Evolutionary conservation across 2,113 vertebrate genomes (phyloP).

Genomic region (Microcebus jonahi): DNA sequence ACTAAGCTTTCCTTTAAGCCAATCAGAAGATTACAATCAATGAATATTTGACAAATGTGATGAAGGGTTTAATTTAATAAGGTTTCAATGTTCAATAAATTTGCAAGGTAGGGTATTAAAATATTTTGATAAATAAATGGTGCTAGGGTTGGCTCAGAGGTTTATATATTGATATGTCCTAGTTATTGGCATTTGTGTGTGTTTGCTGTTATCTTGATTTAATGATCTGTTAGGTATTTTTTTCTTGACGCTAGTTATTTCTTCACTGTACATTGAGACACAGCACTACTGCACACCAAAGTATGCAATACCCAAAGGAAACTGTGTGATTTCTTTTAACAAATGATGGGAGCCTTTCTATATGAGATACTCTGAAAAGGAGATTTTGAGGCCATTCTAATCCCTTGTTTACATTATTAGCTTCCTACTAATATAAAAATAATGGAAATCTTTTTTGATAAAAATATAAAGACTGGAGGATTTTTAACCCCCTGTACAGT

Average conservation of each 20-base stretch:
- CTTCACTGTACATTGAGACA: slow-evolving; percentile 86
- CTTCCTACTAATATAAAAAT: slow-evolving; percentile 83
- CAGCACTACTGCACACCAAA: slow-evolving; percentile 90
- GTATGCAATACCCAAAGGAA: slow-evolving; percentile 88
- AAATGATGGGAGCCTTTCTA: slow-evolving; percentile 83
- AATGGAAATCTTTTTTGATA: slow-evolving; percentile 83
- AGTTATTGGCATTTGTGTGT: slow-evolving; percentile 84
- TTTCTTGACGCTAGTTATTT: slow-evolving; percentile 83
- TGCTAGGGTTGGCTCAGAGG: slow-evolving; percentile 82
- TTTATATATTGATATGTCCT: slow-evolving; percentile 83
- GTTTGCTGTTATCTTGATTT: slow-evolving; percentile 83
- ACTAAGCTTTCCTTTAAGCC: slow-evolving; percentile 68
- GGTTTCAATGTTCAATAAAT: slow-evolving; percentile 77
- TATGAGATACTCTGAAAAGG: slow-evolving; percentile 82
- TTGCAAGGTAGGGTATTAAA: slow-evolving; percentile 80
- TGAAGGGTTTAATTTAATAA: slow-evolving; percentile 76
- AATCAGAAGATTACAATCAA: slow-evolving; percentile 77
- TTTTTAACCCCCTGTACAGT: slow-evolving; percentile 85
- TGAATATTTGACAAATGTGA: slow-evolving; percentile 78
- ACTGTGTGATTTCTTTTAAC: slow-evolving; percentile 82
- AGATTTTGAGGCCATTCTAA: slow-evolving; percentile 85
- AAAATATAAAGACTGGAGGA: slow-evolving; percentile 81
- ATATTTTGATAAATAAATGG: slow-evolving; percentile 81
- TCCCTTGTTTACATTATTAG: slow-evolving; percentile 88
- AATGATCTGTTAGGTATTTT: slow-evolving; percentile 78